These are phyloP conservation scores for Silurus asotus DNA, from an alignment of 2,113 vertebrate genomes.

Conservation along the genomic window DNA sequence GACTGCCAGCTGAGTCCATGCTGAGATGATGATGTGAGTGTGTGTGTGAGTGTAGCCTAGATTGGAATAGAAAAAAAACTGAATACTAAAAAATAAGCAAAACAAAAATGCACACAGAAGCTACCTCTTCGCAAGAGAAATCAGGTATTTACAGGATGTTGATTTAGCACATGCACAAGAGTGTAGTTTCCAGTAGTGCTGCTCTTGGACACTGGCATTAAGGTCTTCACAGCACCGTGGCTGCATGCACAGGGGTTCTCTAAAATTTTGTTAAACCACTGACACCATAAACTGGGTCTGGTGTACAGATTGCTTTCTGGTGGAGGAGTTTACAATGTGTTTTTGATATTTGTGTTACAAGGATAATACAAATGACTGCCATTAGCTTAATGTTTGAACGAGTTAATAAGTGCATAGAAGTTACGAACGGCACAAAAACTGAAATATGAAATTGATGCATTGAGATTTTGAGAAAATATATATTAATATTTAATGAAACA, in stretches of 20 bases:
- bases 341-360: neutral
- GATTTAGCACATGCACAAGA: neutral
- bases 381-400: neutral
- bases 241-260: neutral
- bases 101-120: neutral
- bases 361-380: neutral
- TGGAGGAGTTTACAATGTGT: neutral
- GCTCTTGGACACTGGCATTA: neutral
- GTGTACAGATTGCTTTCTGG: neutral
- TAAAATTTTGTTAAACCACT: neutral
- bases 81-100: constrained; percentile 8
- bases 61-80: neutral
- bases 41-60: constrained; percentile 27
- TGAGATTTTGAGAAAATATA: constrained; percentile 27
- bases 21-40: constrained; percentile 10
- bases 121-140: neutral
- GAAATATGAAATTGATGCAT: neutral
- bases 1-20: constrained; percentile 69
- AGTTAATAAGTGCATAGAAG: neutral
- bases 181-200: neutral
- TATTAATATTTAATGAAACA: constrained; percentile 14
- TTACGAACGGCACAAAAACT: neutral
- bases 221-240: neutral
- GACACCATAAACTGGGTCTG: neutral
- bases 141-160: neutral